These are phyloP conservation scores for Parus major DNA, from an alignment of 2,113 vertebrate species.

Conservation along the genomic window DNA sequence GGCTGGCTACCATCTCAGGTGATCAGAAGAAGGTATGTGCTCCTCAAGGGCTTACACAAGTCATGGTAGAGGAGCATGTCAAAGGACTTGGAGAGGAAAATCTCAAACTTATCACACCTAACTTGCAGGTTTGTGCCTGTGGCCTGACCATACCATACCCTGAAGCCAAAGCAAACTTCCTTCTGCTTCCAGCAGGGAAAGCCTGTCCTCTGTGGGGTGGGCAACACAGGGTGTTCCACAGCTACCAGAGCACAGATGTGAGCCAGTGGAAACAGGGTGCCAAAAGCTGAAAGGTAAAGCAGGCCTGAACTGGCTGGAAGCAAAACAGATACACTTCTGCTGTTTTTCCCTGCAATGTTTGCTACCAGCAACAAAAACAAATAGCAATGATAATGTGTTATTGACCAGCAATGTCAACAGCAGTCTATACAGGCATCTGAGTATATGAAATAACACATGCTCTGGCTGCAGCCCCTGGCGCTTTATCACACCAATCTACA, in stretches of 20 bases:
- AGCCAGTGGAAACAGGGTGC: background rate
- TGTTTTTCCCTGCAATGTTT: background rate
- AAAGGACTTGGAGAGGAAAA: background rate
- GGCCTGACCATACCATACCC: background rate
- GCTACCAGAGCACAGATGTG: background rate
- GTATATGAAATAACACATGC: slow-evolving; percentile 42
- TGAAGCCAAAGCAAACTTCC: background rate
- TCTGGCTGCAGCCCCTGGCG: slow-evolving; percentile 7
- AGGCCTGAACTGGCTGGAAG: background rate
- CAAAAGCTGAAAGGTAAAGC: background rate
- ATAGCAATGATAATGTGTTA: slow-evolving; percentile 35
- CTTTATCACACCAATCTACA: slow-evolving; percentile 51
- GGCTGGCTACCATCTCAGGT: accelerated
- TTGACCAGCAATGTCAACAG: slow-evolving; percentile 43
- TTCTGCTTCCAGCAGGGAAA: background rate
- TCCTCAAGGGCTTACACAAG: background rate
- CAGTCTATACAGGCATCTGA: slow-evolving; percentile 7
- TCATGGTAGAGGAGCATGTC: background rate
- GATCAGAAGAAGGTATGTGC: background rate
- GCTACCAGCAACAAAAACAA: slow-evolving; percentile 41
- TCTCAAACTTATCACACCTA: background rate
- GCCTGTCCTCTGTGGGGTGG: background rate
- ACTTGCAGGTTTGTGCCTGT: background rate
- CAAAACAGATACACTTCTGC: background rate
- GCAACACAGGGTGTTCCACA: background rate